Evolutionary conservation across 2,888 invertebrate genomes (phyloP).

Genomic region (Tiliacea citrago): DNA sequence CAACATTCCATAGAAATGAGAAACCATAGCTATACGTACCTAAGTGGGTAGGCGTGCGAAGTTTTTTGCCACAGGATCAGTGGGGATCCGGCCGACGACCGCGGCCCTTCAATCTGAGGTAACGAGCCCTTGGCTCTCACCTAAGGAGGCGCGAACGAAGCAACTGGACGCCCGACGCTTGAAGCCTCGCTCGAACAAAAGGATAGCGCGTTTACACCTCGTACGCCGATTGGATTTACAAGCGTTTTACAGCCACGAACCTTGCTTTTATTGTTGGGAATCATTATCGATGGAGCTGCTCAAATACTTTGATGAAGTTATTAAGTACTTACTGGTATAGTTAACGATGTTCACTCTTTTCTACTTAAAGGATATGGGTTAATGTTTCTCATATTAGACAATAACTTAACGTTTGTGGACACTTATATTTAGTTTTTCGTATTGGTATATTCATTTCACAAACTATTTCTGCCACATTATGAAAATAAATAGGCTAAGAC

Average conservation of each 20-base stretch:
- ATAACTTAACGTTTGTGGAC: background rate
- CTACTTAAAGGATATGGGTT: background rate
- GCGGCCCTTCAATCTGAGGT: constrained; percentile 87
- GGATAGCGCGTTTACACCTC: constrained; percentile 71
- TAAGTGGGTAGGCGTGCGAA: constrained; percentile 61
- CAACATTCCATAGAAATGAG: constrained; percentile 61
- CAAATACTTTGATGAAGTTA: constrained; percentile 32
- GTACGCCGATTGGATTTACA: constrained; percentile 53
- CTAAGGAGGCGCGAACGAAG: constrained; percentile 89
- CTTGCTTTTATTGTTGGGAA: constrained; percentile 46
- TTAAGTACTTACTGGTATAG: background rate
- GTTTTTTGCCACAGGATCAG: constrained; percentile 76
- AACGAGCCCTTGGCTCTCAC: constrained; percentile 82
- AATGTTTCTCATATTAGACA: background rate
- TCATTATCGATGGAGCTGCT: constrained; percentile 50
- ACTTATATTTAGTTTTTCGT: background rate
- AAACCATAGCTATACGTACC: constrained; percentile 57
- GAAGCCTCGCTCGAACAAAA: constrained; percentile 76
- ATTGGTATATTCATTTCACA: background rate
- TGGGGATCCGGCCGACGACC: constrained; percentile 83
- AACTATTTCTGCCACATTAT: background rate
- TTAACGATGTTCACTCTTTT: constrained; percentile 2
- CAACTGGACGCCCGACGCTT: constrained; percentile 71
- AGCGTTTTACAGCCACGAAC: constrained; percentile 44
- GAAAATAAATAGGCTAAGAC: too few relatives aligned